Base-by-base conservation (phyloP, 2,113 vertebrate genomes). In the Hemiprocne comata region DNA sequence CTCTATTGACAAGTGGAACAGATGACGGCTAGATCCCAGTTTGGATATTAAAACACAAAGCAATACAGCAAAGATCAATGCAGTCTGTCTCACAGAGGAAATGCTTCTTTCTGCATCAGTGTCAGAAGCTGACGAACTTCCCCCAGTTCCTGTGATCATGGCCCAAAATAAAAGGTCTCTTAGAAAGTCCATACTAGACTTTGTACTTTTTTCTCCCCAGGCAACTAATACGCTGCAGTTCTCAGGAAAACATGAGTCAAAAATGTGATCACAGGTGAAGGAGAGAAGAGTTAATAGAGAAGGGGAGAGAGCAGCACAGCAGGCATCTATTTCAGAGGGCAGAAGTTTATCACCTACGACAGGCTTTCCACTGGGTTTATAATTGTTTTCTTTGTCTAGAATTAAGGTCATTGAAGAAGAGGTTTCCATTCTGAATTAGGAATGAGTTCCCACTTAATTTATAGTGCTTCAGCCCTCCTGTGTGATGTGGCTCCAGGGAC, bases 341-440 rank as follows among this genome's bases (percentile, higher is more conserved):
- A 83, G 26, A 50, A 91, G 87, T 91, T 94, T 90, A 90, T 90
- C 95, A 83, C 20, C 28, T 18, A 36, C n/a, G 77, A 91, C 91
- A 91, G 51, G 67, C 74, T 93, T 90, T 94, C 94, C 89, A 77
- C 34, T 42, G 40, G 23, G 51, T 94, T 93, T 93, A 83, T 94
- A 55, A 70, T 36, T 62, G 67, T 89, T 92, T 53, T 83, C 54
- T 72, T 29, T 82, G 89, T 85, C 78, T 93, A 66, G 91, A 95
- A 66, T 87, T 83, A 73, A 95, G n/a, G 78, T 79, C 81, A 73
- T 85, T 79, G 85, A 79, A 78, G n/a, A 55, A 34, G 89, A 95
- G 72, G 58, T 71, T 95, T 95, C 89, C 94, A 83, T 51, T 67
- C 46, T 91, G 75, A 95, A 96, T 93, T 77, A 96, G 51, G 89